Percentiles rank a stretch among this genome's conserved stretches.
Conservation (phyloP, 2,888 invertebrate species). For the Synanthedon tipuliformis region DNA sequence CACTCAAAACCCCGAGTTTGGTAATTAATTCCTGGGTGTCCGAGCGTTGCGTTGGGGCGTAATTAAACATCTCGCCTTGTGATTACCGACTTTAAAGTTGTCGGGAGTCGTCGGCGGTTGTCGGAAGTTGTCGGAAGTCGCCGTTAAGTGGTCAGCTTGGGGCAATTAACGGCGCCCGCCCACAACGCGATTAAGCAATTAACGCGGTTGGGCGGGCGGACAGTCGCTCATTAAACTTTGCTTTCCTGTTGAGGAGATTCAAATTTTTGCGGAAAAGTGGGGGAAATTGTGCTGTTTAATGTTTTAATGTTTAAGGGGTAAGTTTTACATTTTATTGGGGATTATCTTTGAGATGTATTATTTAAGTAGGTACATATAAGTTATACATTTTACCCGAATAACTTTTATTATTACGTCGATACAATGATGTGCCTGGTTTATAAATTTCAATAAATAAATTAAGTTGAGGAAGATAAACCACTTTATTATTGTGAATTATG, state of each 20-base stretch:
- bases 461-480: too few relatives aligned
- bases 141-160: conserved; percentile 48
- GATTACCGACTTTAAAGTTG: conserved; percentile 54
- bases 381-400: too few relatives aligned
- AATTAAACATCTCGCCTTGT: conserved; percentile 69
- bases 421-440: too few relatives aligned
- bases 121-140: conserved; percentile 35
- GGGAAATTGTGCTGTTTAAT: conserved; percentile 8
- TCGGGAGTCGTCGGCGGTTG: conserved; percentile 37
- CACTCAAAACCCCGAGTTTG: conserved; percentile 21
- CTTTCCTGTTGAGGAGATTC: conserved; percentile 44
- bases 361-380: too few relatives aligned
- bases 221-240: conserved; percentile 47
- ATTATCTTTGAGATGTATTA: too few relatives aligned
- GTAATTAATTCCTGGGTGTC: conserved; percentile 59
- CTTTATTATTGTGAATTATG: too few relatives aligned
- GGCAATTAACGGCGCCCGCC: conserved; percentile 58
- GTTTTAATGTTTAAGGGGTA: neutral
- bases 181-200: conserved; percentile 65
- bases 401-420: too few relatives aligned
- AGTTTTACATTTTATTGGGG: too few relatives aligned
- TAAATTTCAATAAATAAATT: too few relatives aligned
- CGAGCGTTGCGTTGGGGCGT: conserved; percentile 39
- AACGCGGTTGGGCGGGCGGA: conserved; percentile 61
- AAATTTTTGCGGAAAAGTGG: conserved; percentile 21